Base-by-base conservation (phyloP, 1,140 invertebrate species). In the Philopotamus ludificatus region DNA sequence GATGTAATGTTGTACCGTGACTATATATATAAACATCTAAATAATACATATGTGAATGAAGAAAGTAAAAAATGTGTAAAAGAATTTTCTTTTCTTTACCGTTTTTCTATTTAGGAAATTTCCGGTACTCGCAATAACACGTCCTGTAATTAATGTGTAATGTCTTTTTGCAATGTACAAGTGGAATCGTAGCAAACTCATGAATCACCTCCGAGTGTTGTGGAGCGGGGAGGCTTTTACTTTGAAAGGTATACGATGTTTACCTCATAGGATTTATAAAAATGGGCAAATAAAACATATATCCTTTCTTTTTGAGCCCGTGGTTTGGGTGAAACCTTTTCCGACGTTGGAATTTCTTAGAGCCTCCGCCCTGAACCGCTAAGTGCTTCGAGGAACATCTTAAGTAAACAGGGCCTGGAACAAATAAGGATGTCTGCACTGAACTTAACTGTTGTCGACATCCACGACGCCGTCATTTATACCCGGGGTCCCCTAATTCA, bases 401-500 rank as follows among this genome's bases (percentile, higher is more conserved):
- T 34, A 34, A 34, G 28, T 34, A 34, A 34, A 34, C 28, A 34
- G 28, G 28, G 12, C 4, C 28, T 34, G 28, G 28, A 34, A 34
- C 28, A 34, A 34, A 34, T 34, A 34, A 34, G 28, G 28, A 34
- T 34, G 12, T 34, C 28, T 34, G 28, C 12, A 34, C 4, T 34
- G 28, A 34, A 34, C 28, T 34, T 34, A 34, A 34, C 28, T 49
- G 47, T 15, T 2, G 22, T 21, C 15, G 47, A 49, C 47, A 49
- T 49, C 47, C 15, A 49, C 3, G 10, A 49, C 22, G 16, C 47
- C 47, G 22, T 49, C 47, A 49, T 49, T 10, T 21, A 10, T 47
- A 18, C 18, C 4, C n/a, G 47, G 22, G 47, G 21, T n/a, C n/a
- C n/a, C 41, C 41, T 60, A 45, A 60, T 10, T 60, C 57, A 60